Conservation (phyloP, 2,888 invertebrate species). For the Sesia apiformis region DNA sequence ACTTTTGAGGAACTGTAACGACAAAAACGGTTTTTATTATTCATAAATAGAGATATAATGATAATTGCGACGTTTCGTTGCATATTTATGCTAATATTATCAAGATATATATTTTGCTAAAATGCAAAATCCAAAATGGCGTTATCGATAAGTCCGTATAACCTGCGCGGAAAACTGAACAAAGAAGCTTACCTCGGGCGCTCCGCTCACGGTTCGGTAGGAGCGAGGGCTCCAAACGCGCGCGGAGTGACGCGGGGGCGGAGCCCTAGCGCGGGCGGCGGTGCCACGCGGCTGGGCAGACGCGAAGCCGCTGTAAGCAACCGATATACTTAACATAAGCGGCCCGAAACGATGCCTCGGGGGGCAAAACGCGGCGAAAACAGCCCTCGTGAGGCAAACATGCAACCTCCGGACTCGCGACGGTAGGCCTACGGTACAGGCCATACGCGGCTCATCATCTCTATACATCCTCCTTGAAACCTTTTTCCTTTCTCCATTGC, state of each 20-base stretch:
- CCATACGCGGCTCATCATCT: constrained; percentile 37
- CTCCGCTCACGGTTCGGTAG: constrained; percentile 40
- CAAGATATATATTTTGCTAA: no score
- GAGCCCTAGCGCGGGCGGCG: constrained; percentile 33
- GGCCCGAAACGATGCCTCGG: constrained; percentile 21
- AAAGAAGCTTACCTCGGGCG: constrained; percentile 54
- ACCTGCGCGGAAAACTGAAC: constrained; percentile 27
- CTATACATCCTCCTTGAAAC: constrained; percentile 26
- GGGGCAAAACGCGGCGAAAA: constrained; percentile 47
- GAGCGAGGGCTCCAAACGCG: constrained; percentile 72
- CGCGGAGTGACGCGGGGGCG: constrained; percentile 57
- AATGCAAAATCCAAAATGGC: no score
- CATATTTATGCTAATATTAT: no score
- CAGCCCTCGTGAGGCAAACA: constrained; percentile 58
- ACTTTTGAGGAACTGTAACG: no score
- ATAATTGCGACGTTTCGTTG: no score
- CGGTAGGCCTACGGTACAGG: constrained; percentile 55
- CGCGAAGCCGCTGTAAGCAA: constrained; percentile 66
- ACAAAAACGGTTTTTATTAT: no score
- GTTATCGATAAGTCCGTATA: no score
- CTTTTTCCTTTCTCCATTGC: constrained; percentile 14
- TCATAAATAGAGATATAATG: no score
- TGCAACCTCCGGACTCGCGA: constrained; percentile 65
- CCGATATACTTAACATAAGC: constrained; percentile 61
- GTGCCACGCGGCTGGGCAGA: constrained; percentile 58